These are phyloP conservation scores for Lepeophtheirus salmonis DNA, from an alignment of 1,140 invertebrate genomes.

Conservation along the genomic window DNA sequence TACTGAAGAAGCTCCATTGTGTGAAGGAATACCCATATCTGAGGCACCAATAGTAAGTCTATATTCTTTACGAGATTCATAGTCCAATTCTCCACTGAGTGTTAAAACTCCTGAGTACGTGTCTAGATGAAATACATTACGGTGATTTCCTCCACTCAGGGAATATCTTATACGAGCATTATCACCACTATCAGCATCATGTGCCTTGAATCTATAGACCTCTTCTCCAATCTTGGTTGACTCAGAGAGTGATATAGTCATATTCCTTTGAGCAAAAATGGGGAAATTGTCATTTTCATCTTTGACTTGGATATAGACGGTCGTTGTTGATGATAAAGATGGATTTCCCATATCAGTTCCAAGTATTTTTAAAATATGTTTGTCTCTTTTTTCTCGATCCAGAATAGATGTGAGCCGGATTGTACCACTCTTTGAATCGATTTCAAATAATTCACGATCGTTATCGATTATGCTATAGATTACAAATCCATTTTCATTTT, in stretches of 20 bases:
- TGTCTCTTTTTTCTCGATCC: constrained; percentile 61
- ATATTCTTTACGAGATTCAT: constrained; percentile 60
- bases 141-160: constrained; percentile 50
- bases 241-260: constrained; percentile 57
- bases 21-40: constrained; percentile 58
- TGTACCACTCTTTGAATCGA: constrained; percentile 72
- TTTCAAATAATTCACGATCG: constrained; percentile 51
- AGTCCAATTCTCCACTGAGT: constrained; percentile 65
- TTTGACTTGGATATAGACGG: constrained; percentile 54
- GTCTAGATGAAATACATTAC: constrained; percentile 70
- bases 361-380: constrained; percentile 55
- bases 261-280: constrained; percentile 45
- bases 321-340: constrained; percentile 48
- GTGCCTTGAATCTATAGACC: constrained; percentile 34
- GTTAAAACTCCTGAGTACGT: constrained; percentile 56
- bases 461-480: constrained; percentile 62
- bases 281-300: constrained; percentile 91
- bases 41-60: constrained; percentile 65
- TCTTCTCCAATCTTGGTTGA: constrained; percentile 58
- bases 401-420: constrained; percentile 49
- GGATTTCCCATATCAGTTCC: constrained; percentile 56
- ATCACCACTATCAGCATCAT: constrained; percentile 64
- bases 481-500: constrained; percentile 72
- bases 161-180: constrained; percentile 47
- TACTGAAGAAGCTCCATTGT: constrained; percentile 40